Percentiles rank a stretch among this genome's conserved stretches.
These are phyloP conservation scores for Smithornis capensis DNA, from an alignment of 2,113 vertebrate species.

Conservation along the genomic window DNA sequence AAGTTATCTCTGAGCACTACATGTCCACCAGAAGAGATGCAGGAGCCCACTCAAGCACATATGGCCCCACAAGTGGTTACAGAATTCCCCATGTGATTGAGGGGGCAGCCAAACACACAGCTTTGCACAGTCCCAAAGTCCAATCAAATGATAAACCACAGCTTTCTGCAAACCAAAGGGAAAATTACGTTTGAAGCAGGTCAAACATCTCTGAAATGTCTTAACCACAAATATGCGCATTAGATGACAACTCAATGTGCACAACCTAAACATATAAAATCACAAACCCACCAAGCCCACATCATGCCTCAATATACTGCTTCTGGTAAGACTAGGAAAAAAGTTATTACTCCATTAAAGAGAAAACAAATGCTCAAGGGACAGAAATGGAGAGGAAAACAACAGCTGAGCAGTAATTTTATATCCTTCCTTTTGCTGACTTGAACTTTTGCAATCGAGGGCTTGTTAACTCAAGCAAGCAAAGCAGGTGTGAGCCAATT, in stretches of 20 bases:
- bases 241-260: not conserved
- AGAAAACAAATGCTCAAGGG: not conserved
- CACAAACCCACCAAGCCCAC: not conserved
- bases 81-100: accelerated
- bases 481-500: accelerated
- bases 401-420: not conserved
- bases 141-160: not conserved
- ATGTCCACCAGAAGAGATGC: not conserved
- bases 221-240: not conserved
- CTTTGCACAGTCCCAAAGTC: accelerated
- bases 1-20: not conserved
- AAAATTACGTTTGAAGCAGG: not conserved
- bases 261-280: not conserved
- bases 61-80: accelerated
- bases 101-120: not conserved
- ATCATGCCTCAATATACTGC: not conserved
- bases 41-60: accelerated
- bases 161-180: not conserved
- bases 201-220: not conserved
- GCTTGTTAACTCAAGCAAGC: accelerated
- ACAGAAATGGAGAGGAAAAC: accelerated
- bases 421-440: not conserved
- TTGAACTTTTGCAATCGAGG: not conserved
- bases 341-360: not conserved
- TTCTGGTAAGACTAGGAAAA: not conserved